Base-by-base conservation (phyloP, 2,113 vertebrate genomes). In the Aplodontia rufa region DNA sequence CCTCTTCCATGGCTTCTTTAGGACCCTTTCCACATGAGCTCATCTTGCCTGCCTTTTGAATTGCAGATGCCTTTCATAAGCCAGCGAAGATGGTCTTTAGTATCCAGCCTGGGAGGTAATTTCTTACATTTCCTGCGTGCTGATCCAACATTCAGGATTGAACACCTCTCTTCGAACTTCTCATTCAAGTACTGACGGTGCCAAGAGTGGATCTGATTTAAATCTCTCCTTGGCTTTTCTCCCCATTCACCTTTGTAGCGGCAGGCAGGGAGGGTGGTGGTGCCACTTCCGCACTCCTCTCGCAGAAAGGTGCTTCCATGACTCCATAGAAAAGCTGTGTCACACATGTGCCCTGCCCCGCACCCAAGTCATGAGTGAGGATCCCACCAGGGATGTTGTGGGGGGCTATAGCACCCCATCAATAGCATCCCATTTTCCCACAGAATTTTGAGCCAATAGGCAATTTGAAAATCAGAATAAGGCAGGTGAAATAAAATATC, bases 221-320 rank as follows among this genome's bases (percentile, higher is more conserved):
- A n/a, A n/a, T 84, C n/a, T 32, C 64, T 51, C 76, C 76, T 92
- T 47, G 62, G 13, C 8, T 22, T 92, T 51, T 68, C 82, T 53
- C 64, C 51, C 32, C 79, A 19, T 13, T n/a, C 49, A 60, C 30
- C 10, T 84, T 90, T 24, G 17, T 42, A 17, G 49, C 45, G 17
- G 24, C 19, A 1, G 45, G 16, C 4, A 0, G 5, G 3, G 42
- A 2, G 6, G 5, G n/a, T 12, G 51, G 24, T n/a, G n/a, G 42
- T 20, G 1, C 42, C 3, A 40, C 20, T 20, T 75, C 8, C 0
- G 42, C 64, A 71, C 5, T 82, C 30, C 60, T 22, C 13, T 82
- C 40, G 45, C 30, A 55, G 74, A 89, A 37, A 45, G 45, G 24
- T 32, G 20, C 35, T 86, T 28, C 12, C 24, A 85, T 55, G 28